Evolutionary conservation across 2,113 vertebrate species (phyloP).

Genomic region (Tricholaema leucomelas): DNA sequence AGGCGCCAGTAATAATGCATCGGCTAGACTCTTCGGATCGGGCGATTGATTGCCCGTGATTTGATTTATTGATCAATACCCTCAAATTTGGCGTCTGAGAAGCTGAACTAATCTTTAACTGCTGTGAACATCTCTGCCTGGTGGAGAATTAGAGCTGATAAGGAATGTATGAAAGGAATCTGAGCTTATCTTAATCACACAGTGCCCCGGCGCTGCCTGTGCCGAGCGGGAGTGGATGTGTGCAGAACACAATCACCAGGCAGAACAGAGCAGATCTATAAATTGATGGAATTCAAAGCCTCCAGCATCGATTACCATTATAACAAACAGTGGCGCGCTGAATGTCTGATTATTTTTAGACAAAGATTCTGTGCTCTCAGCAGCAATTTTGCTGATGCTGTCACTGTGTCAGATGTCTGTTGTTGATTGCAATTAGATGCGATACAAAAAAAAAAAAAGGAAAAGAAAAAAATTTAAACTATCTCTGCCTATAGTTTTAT

Average conservation of each 20-base stretch:
- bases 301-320: conserved; percentile 99
- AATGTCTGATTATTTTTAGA: conserved; percentile 99
- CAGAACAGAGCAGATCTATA: conserved; percentile 99
- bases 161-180: conserved; percentile 91
- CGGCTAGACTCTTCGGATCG: conserved; percentile 92
- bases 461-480: conserved; percentile 87
- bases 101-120: conserved; percentile 92
- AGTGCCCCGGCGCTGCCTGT: conserved; percentile 71
- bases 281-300: conserved; percentile 99
- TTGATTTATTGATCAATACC: conserved; percentile 99
- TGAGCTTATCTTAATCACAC: conserved; percentile 93
- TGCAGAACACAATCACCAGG: conserved; percentile 89
- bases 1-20: conserved; percentile 93
- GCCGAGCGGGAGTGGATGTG: conserved; percentile 71
- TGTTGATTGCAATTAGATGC: conserved; percentile 99
- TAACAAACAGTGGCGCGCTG: conserved; percentile 98
- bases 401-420: conserved; percentile 98
- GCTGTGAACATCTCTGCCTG: conserved; percentile 88
- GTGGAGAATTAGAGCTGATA: conserved; percentile 87
- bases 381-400: conserved; percentile 99
- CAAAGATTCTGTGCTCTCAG: conserved; percentile 99
- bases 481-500: conserved; percentile 88
- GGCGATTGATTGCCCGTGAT: conserved; percentile 93
- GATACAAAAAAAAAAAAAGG: conserved; percentile 94
- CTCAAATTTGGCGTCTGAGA: conserved; percentile 92